These are phyloP conservation scores for Pararge aegeria DNA, from an alignment of 1,140 invertebrate genomes.

Conservation along the genomic window DNA sequence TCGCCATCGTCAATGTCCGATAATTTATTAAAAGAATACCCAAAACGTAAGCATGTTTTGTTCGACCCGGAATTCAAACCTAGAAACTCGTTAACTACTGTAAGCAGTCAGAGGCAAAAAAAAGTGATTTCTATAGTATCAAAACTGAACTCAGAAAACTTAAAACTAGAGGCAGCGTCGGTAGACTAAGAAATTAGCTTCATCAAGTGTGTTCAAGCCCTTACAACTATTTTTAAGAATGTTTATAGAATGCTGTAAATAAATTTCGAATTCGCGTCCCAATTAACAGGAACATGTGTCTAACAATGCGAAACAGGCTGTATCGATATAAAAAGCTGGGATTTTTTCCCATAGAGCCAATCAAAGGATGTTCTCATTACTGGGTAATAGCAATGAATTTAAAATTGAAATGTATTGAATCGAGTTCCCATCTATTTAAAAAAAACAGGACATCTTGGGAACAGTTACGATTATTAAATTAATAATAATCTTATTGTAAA, in stretches of 20 bases:
- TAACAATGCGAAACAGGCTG: conserved; percentile 17
- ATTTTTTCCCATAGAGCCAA: conserved; percentile 32
- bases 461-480: too few species aligned
- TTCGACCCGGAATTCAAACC: too few species aligned
- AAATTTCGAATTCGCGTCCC: conserved; percentile 12
- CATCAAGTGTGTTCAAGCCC: background rate
- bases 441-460: too few species aligned
- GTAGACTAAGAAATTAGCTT: background rate
- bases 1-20: too few species aligned
- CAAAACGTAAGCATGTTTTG: too few species aligned
- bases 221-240: conserved; percentile 5
- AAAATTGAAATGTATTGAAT: conserved; percentile 24
- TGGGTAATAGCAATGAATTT: conserved; percentile 27
- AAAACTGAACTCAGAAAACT: too few species aligned
- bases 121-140: too few species aligned
- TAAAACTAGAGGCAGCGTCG: too few species aligned
- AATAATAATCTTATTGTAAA: too few species aligned
- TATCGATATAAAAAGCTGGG: conserved; percentile 13
- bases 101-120: too few species aligned
- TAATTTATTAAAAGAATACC: too few species aligned
- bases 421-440: background rate
- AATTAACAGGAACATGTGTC: conserved; percentile 19
- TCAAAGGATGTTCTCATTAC: conserved; percentile 27
- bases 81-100: too few species aligned
- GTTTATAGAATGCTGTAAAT: conserved; percentile 14